Base-by-base conservation (phyloP, 2,113 vertebrate species). In the Platanista minor region DNA sequence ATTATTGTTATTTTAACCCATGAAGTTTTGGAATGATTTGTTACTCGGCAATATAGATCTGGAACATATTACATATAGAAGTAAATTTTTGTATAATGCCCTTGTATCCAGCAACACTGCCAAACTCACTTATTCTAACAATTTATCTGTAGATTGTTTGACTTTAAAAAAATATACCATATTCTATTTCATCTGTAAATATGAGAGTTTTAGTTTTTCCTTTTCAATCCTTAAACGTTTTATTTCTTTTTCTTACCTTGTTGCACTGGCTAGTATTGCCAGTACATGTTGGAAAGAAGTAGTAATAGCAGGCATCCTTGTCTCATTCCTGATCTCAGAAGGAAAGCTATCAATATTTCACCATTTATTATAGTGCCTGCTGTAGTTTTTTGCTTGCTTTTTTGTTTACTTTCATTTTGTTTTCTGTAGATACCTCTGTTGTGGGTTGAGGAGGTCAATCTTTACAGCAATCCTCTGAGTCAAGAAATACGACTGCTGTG, bases 101-200 rank as follows among this genome's bases (percentile, higher is more conserved):
- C 62, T 74, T 78, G 5, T 69, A 94, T 49, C 75, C 21, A 69
- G n/a, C 49, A 69, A 81, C 29, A 85, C 25, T 77, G 23, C 49
- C 62, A 96, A 77, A 82, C 9, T 90, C 64, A 57, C 25, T 90
- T 94, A 57, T 78, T 87, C 71, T 95, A 94, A 71, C 27, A 74
- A 83, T 64, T 78, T 89, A 33, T 87, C 36, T 71, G 13, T 49
- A 88, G 33, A 75, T 71, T 57, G 52, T 91, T 62, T 72, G 31
- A 1, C 61, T 94, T 43, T 18, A 71, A 75, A 92, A 71, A 67
- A 0, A 86, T 15, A 82, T 49, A 21, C 12, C 33, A 69, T 81
- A 46, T 87, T 96, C 59, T 91, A 41, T 74, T n/a, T 90, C 54
- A 52, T 92, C 69, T 91, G 43, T 74, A 86, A 96, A 88, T 93